Conservation (phyloP, 2,113 vertebrate species). For the Pycnonotus jocosus region DNA sequence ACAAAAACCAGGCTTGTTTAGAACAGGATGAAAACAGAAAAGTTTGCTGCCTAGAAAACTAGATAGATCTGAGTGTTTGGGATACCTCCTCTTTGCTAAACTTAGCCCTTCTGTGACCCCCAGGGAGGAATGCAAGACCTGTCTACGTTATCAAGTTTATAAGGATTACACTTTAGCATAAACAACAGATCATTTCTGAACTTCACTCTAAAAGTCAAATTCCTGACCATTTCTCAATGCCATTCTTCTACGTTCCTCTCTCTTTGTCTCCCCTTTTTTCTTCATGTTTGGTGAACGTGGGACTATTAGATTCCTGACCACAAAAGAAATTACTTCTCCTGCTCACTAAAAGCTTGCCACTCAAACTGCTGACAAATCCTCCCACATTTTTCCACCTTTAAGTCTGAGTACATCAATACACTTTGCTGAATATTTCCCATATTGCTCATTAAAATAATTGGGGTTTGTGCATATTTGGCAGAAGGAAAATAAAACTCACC, state of each 20-base stretch:
- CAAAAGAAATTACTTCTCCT: constrained; percentile 34
- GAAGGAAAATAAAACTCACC: background rate
- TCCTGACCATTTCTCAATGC: constrained; percentile 36
- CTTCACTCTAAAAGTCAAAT: constrained; percentile 25
- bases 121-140: constrained; percentile 34
- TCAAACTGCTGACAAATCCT: constrained; percentile 29
- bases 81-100: constrained; percentile 20
- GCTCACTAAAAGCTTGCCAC: constrained; percentile 4
- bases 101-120: constrained; percentile 53
- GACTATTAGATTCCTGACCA: constrained; percentile 39
- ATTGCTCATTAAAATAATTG: constrained; percentile 18
- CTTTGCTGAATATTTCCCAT: constrained; percentile 15
- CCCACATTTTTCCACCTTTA: constrained; percentile 30
- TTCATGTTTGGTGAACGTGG: background rate
- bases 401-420: background rate
- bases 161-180: constrained; percentile 50
- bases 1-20: background rate
- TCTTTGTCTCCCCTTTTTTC: background rate
- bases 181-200: constrained; percentile 36
- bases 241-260: background rate
- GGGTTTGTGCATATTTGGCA: background rate
- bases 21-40: background rate
- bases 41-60: background rate
- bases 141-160: constrained; percentile 50
- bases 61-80: background rate